Evolutionary conservation across 2,888 invertebrate species (phyloP).

Genomic region (Cataglyphis altisquamis): DNA sequence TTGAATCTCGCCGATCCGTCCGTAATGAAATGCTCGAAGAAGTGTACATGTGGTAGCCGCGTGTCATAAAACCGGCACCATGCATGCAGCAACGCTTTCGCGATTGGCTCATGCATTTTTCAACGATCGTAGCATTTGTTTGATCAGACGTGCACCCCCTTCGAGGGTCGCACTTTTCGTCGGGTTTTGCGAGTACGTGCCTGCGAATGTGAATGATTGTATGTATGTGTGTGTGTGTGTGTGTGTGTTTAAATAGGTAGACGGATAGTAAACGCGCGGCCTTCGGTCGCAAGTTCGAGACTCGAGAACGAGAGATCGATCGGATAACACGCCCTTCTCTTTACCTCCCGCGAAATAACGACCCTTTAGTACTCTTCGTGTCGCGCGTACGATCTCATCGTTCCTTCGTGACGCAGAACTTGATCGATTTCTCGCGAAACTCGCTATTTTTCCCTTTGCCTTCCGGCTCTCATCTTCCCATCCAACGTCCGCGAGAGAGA

Average conservation of each 20-base stretch:
- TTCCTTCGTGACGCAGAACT: slow-evolving; percentile 34
- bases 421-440: slow-evolving; percentile 57
- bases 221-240: slow-evolving; percentile 47
- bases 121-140: slow-evolving; percentile 75
- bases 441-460: slow-evolving; percentile 24
- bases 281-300: slow-evolving; percentile 41
- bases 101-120: slow-evolving; percentile 79
- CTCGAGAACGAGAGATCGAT: slow-evolving; percentile 47
- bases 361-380: slow-evolving; percentile 30
- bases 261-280: slow-evolving; percentile 24
- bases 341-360: slow-evolving; percentile 42
- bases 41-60: slow-evolving; percentile 26
- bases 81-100: slow-evolving; percentile 60
- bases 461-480: slow-evolving; percentile 25
- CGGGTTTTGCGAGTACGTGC: slow-evolving; percentile 32
- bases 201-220: slow-evolving; percentile 32
- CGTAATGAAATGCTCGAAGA: too few species aligned
- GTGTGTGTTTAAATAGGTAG: slow-evolving; percentile 53
- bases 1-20: not conserved
- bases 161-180: slow-evolving; percentile 63
- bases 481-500: slow-evolving; percentile 32
- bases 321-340: slow-evolving; percentile 22
- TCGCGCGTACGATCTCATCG: slow-evolving; percentile 49
- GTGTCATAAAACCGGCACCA: slow-evolving; percentile 6
- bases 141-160: slow-evolving; percentile 71